These are phyloP conservation scores for Myioborus miniatus DNA, from an alignment of 2,797 vertebrate species.

Conservation along the genomic window DNA sequence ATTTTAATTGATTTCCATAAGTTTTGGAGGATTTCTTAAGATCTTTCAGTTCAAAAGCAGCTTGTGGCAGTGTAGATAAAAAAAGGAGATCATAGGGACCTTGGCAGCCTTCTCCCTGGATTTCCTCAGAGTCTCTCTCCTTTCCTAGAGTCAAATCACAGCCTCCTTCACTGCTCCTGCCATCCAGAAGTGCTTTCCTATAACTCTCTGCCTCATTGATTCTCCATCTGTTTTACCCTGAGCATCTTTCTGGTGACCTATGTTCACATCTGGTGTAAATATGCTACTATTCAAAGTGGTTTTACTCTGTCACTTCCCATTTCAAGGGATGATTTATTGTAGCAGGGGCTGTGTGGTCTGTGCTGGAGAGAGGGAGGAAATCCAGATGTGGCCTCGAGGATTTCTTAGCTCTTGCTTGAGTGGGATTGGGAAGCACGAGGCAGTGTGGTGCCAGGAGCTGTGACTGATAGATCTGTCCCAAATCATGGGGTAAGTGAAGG, in stretches of 20 bases:
- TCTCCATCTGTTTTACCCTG: slow-evolving; percentile 56
- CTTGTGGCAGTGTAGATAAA: neutral
- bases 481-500: neutral
- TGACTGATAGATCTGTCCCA: neutral
- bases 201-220: slow-evolving; percentile 43
- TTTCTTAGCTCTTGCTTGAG: neutral
- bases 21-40: neutral
- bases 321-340: slow-evolving; percentile 10
- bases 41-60: neutral
- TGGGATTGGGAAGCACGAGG: neutral
- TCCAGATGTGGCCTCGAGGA: neutral
- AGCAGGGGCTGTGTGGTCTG: neutral
- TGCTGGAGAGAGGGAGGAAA: neutral
- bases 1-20: neutral
- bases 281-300: slow-evolving; percentile 24
- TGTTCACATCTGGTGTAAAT: slow-evolving; percentile 55
- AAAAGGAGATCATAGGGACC: neutral
- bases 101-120: neutral
- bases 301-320: slow-evolving; percentile 11
- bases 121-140: neutral
- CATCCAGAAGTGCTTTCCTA: slow-evolving; percentile 9
- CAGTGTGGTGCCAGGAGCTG: neutral
- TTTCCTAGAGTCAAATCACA: neutral
- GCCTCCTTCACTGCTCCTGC: neutral
- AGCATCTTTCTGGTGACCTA: slow-evolving; percentile 51